Evolutionary conservation across 1,140 invertebrate genomes (phyloP), one percentile per base, ranked within the genome.

Genomic region (Rhopalosiphum padi): DNA sequence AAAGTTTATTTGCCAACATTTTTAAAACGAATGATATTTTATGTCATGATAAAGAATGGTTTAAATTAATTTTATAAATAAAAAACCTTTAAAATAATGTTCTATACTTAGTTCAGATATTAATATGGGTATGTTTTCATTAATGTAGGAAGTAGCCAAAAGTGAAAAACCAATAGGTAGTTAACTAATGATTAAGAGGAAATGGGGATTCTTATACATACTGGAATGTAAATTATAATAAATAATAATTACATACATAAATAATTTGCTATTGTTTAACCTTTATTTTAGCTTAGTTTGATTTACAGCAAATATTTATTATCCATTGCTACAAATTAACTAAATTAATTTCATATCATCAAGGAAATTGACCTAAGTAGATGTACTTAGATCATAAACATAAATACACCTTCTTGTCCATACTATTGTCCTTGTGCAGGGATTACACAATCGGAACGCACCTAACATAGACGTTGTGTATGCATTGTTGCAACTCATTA

Each of bases 391-490:
- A 89, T 53, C 23, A 53, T 55, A 37, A 90, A 55, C 51, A 41
- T 90, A 60, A 35, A 90, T 60, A 46, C 18, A 68, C 30, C 8
- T 30, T 68, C 53, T 43, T 0, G 18, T 35, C 5, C 51, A 68
- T 22, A 90, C 23, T 18, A 43, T 60, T 51, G 90, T 92, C 90
- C 90, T 92, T 83, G 90, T 83, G 37, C 43, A 48, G 77, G 68
- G 46, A 92, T 92, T 92, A 37, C 68, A 82, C 68, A 83, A 92
- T 92, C 11, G 11, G 25, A 90, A 90, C 89, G 89, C 89, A 68
- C 89, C 89, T 43, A 77, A 5, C 60, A 87, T 48, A 51, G 1
- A 41, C 21, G 35, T 90, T 43, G 25, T 90, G 68, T 90, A 18
- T 21, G 53, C 37, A 22, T 43, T 43, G 37, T 60, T 68, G 23